Evolutionary conservation across 2,113 vertebrate species (phyloP), one percentile per base, ranked within the genome.

Genomic region (Trichomycterus rosablanca): DNA sequence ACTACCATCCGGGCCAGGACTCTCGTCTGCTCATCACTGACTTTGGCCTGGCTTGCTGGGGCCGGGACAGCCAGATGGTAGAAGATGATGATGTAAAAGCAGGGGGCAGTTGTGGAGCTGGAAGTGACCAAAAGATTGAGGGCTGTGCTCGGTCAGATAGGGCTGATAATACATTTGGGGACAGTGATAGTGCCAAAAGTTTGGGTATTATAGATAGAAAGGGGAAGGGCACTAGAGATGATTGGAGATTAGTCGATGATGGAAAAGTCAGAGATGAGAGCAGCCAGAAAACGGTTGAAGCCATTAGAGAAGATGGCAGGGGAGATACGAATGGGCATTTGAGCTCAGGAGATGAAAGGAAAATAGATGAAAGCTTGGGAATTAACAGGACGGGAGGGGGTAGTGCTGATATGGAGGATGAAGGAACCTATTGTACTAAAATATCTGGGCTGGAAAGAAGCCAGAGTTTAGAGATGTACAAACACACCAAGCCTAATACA

Each of bases 21-120:
- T 85, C 81, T 30, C 74, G 79, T 16, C 67, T 84, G 24, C 68
- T 86, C 5, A 74, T 83, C 18, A 82, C 80, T 0, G 83, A 82
- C 60, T 86, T 88, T 43, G 82, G 85, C 9, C 65, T 83, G 46
- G 80, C 80, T 3, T 69, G 75, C 16, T 80, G 79, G 53, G 72
- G 66, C 10, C 62, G 30, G 1, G 51, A 72, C 30, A 11, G 40
- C 5, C 18, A 7, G 2, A 8, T 2, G 1, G 55, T 30, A 3
- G 26, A 62, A 23, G 40, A 45, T 2, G 53, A 50, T 24, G 7
- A 9, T 35, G 28, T 51, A 50, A 18, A 15, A 54, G 37, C 34
- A 37, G n/a, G 11, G 20, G 42, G 11, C 42, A 39, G 30, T 10
- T 19, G 19, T 64, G 20, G 8, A 35, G 9, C 28, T 55, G n/a